phyloP scores from a whole-genome alignment of 2,797 vertebrate species.

The Amazonetta brasiliensis region DNA sequence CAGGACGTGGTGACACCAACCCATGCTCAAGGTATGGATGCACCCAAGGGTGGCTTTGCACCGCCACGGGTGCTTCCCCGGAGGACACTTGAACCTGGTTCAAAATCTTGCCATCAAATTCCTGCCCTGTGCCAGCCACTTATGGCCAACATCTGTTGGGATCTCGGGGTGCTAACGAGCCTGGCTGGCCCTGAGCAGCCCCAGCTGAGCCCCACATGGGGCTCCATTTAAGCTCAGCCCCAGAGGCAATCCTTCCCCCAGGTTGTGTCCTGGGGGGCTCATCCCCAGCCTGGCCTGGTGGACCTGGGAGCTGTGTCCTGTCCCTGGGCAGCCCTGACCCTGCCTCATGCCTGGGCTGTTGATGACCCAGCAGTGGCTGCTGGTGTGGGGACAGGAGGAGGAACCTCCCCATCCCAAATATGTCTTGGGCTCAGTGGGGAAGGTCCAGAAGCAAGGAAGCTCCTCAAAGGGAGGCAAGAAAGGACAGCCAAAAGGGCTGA shows the following conservation, averaged over 20 bases:
- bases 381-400: neutral
- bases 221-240: neutral
- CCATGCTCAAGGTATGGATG: fast-evolving
- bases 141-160: fast-evolving
- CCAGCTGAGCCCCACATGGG: neutral
- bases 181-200: neutral
- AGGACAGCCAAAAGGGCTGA: neutral
- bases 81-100: neutral
- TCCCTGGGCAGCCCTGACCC: neutral
- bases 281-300: neutral
- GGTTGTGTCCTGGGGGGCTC: no score
- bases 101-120: neutral
- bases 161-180: neutral
- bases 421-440: neutral
- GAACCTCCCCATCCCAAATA: fast-evolving
- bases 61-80: neutral
- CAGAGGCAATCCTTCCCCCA: fast-evolving
- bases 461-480: neutral
- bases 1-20: neutral
- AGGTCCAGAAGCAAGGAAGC: neutral
- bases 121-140: neutral
- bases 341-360: fast-evolving
- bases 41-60: fast-evolving
- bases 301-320: fast-evolving
- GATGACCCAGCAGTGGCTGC: fast-evolving